phyloP scores from a whole-genome alignment of 2,113 vertebrate species.

The Bubo blakistoni region DNA sequence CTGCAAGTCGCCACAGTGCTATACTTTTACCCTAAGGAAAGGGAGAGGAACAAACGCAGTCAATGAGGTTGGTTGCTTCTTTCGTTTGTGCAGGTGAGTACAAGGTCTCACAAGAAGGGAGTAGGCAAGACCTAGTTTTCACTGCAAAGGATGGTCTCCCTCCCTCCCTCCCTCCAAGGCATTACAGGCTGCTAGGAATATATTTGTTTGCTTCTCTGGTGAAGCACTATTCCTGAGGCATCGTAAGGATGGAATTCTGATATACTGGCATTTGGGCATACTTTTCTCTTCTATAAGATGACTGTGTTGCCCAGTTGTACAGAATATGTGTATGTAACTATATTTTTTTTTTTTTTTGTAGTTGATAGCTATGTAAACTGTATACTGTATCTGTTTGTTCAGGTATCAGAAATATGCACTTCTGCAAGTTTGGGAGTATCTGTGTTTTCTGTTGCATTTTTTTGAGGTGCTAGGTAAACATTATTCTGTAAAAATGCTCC shows the following conservation, averaged over 20 bases:
- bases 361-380: neutral
- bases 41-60: accelerated
- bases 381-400: neutral
- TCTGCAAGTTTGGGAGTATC: neutral
- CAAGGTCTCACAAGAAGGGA: neutral
- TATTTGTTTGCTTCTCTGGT: neutral
- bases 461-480: slow-evolving; percentile 21
- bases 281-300: neutral
- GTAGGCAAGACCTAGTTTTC: neutral
- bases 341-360: neutral
- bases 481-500: slow-evolving; percentile 58
- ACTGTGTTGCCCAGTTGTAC: neutral
- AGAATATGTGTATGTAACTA: neutral
- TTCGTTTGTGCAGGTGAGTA: neutral
- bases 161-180: neutral
- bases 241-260: neutral
- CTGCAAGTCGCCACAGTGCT: neutral
- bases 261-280: neutral
- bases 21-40: neutral
- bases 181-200: neutral
- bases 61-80: neutral
- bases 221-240: neutral
- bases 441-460: neutral
- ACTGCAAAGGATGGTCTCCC: neutral
- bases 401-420: neutral